A percentile compares a stretch with the other conserved stretches of the same genome.
Conservation (phyloP, 2,113 vertebrate genomes). For the Macquaria ambigua region DNA sequence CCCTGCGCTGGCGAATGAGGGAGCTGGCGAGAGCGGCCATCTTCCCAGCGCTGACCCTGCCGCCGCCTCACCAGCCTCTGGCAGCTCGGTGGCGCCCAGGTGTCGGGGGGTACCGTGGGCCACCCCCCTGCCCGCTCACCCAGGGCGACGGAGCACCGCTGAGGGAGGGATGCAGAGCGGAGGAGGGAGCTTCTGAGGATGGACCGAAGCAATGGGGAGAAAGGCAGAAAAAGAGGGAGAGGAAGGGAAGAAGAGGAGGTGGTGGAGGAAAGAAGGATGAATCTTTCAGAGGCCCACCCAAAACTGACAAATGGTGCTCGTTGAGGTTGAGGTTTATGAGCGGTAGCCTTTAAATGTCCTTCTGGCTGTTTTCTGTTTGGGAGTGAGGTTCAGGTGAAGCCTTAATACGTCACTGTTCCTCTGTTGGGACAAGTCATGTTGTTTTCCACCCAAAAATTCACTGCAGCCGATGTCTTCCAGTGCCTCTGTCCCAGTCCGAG, state of each 20-base stretch:
- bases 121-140: slow-evolving; percentile 80
- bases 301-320: slow-evolving; percentile 4
- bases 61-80: slow-evolving; percentile 70
- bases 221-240: slow-evolving; percentile 21
- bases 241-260: neutral
- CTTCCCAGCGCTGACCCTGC: slow-evolving; percentile 76
- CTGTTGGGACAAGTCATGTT: slow-evolving; percentile 51
- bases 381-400: slow-evolving; percentile 57
- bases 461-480: neutral
- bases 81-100: slow-evolving; percentile 72
- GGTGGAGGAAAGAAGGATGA: slow-evolving; percentile 41
- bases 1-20: slow-evolving; percentile 91
- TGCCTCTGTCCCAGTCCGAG: slow-evolving; percentile 33
- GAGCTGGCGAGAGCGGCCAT: slow-evolving; percentile 94
- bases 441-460: slow-evolving; percentile 40
- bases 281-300: slow-evolving; percentile 47
- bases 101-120: slow-evolving; percentile 81
- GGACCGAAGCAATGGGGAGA: slow-evolving; percentile 15
- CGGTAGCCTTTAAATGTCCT: slow-evolving; percentile 45
- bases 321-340: slow-evolving; percentile 34
- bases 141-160: slow-evolving; percentile 75
- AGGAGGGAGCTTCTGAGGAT: slow-evolving; percentile 44
- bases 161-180: slow-evolving; percentile 57
- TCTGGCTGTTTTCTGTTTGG: slow-evolving; percentile 14
- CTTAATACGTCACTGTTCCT: slow-evolving; percentile 43